A percentile compares a stretch with the other conserved stretches of the same genome.
Evolutionary conservation across 2,113 vertebrate genomes (phyloP).

Genomic region (Onychostruthus taczanowskii): DNA sequence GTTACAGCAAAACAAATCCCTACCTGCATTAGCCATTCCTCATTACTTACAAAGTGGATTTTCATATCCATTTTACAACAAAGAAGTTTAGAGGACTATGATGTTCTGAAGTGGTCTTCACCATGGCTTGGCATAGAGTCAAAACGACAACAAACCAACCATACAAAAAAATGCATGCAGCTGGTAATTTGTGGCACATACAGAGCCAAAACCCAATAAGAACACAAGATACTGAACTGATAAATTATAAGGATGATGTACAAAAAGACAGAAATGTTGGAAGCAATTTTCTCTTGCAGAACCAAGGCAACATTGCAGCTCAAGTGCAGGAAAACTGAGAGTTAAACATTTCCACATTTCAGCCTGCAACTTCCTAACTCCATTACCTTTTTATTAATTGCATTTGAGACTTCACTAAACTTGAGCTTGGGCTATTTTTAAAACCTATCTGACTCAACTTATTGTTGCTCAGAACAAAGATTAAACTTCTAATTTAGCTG

Average conservation of each 20-base stretch:
- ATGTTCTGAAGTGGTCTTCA: conserved; percentile 45
- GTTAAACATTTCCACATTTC: conserved; percentile 43
- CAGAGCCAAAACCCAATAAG: neutral
- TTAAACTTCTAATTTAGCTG: conserved; percentile 69
- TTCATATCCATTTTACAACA: conserved; percentile 53
- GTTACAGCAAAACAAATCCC: conserved; percentile 54
- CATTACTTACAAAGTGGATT: conserved; percentile 39
- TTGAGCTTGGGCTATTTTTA: conserved; percentile 65
- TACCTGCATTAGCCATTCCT: conserved; percentile 39
- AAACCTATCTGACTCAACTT: conserved; percentile 62
- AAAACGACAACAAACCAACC: conserved; percentile 1
- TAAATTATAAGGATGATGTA: neutral
- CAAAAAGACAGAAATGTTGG: neutral
- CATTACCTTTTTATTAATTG: conserved; percentile 59
- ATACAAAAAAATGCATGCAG: neutral
- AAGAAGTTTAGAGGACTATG: conserved; percentile 21
- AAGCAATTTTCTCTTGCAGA: neutral
- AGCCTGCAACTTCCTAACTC: conserved; percentile 54
- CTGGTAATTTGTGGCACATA: conserved; percentile 2
- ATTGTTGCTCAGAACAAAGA: conserved; percentile 66
- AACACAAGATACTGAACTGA: conserved; percentile 23
- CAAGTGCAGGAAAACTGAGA: neutral
- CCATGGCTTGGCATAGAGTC: neutral
- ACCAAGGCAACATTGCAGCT: neutral
- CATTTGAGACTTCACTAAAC: conserved; percentile 61